These are phyloP conservation scores for Stenichneumon culpator DNA, from an alignment of 2,888 invertebrate genomes.

Conservation along the genomic window DNA sequence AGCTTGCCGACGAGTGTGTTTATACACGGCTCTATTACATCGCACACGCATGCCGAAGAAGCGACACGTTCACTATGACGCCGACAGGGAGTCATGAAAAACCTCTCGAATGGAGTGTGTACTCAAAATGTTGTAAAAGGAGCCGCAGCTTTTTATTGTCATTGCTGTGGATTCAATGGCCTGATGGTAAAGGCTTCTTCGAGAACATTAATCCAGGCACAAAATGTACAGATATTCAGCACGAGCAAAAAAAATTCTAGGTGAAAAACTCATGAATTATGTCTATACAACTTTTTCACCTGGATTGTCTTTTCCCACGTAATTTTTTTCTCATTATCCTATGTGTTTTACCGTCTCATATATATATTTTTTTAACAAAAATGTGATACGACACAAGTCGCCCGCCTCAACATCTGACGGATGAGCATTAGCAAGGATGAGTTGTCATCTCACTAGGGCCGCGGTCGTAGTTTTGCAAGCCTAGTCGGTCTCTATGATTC, in stretches of 20 bases:
- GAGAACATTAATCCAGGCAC: background rate
- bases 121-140: constrained; percentile 1
- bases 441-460: constrained; percentile 40
- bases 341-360: background rate
- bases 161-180: background rate
- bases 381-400: background rate
- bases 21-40: constrained; percentile 12
- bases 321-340: background rate
- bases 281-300: background rate
- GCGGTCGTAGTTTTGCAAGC: constrained; percentile 34
- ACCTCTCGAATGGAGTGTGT: constrained; percentile 8
- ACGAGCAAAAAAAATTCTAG: background rate
- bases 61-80: constrained; percentile 5
- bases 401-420: constrained; percentile 45
- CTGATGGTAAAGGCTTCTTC: background rate
- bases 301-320: too few species aligned
- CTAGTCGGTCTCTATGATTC: constrained; percentile 10
- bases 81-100: constrained; percentile 29
- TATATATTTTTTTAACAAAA: constrained; percentile 1
- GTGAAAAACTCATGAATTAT: background rate
- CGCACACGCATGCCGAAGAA: background rate
- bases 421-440: constrained; percentile 55
- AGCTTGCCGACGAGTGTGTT: constrained; percentile 9
- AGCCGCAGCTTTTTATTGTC: constrained; percentile 1
- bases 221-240: background rate